These are phyloP conservation scores for Chlamydotis undulata DNA, from an alignment of 2,113 vertebrate species.

Conservation along the genomic window DNA sequence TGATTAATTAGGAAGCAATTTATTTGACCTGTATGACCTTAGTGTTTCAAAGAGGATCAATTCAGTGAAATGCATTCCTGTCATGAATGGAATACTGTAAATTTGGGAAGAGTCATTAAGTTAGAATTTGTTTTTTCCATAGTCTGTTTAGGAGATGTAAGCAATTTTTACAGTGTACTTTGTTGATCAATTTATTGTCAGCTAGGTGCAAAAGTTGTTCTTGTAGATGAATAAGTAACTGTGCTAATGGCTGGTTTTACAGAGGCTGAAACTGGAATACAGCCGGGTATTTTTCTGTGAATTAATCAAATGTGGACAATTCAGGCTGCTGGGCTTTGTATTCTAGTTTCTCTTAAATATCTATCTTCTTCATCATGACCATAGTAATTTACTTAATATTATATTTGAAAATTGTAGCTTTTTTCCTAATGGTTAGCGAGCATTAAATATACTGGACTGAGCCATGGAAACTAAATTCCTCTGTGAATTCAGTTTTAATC, in stretches of 20 bases:
- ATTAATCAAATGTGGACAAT: neutral
- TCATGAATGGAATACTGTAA: neutral
- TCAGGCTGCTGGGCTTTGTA: neutral
- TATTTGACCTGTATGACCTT: neutral
- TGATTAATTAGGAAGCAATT: neutral
- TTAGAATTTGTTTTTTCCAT: neutral
- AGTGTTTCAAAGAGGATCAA: neutral
- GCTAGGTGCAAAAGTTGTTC: neutral
- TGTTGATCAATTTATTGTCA: neutral
- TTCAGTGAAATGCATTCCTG: neutral
- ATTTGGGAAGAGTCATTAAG: neutral
- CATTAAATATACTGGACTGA: neutral
- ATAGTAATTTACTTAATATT: neutral
- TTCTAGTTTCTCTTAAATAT: neutral
- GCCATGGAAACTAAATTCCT: neutral
- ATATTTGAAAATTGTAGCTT: neutral
- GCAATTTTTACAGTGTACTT: neutral
- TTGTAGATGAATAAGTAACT: neutral
- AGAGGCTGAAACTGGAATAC: neutral
- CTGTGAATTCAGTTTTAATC: neutral
- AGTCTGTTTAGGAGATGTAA: neutral
- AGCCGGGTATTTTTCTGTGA: neutral
- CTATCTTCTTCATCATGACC: neutral
- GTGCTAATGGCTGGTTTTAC: neutral
- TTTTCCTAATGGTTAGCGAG: neutral